Percentiles rank a stretch among this genome's conserved stretches.
Conservation (phyloP, 2,797 vertebrate genomes). For the Leptodactylus fallax region DNA sequence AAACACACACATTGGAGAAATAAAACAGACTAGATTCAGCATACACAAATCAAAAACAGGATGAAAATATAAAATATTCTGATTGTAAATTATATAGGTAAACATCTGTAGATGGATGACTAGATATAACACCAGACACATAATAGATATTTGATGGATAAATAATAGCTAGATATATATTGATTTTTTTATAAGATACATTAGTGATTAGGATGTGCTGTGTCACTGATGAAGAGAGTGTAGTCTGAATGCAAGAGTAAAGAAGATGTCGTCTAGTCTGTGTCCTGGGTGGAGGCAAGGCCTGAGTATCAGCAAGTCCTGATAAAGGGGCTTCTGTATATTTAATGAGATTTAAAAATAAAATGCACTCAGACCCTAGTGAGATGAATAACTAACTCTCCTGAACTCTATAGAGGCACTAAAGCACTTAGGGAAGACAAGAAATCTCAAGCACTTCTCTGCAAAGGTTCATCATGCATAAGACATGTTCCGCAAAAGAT, state of each 20-base stretch:
- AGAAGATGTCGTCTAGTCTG: slow-evolving; percentile 25
- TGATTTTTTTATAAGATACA: slow-evolving; percentile 17
- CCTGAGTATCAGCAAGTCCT: slow-evolving; percentile 8
- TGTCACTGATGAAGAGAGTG: slow-evolving; percentile 27
- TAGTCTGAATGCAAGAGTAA: slow-evolving; percentile 26
- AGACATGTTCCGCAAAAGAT: slow-evolving; percentile 2
- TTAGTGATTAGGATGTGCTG: slow-evolving; percentile 52
- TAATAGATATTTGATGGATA: background rate
- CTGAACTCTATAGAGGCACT: slow-evolving; percentile 33
- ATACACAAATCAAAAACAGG: background rate
- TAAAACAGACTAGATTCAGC: background rate
- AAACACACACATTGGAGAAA: background rate
- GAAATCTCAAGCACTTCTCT: slow-evolving; percentile 41
- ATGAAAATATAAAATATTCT: background rate
- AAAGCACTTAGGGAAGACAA: slow-evolving; percentile 35
- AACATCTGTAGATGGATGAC: background rate
- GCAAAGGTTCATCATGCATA: slow-evolving; percentile 9
- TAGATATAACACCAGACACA: background rate
- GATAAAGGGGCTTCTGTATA: slow-evolving; percentile 39
- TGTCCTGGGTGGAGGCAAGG: slow-evolving; percentile 23
- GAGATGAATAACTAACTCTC: slow-evolving; percentile 25
- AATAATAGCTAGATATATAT: slow-evolving; percentile 8
- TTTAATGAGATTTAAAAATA: slow-evolving; percentile 52
- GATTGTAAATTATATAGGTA: background rate
- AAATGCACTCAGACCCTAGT: slow-evolving; percentile 46